Conservation (phyloP, 2,797 vertebrate species). For the Basileuterus tristriatus region DNA sequence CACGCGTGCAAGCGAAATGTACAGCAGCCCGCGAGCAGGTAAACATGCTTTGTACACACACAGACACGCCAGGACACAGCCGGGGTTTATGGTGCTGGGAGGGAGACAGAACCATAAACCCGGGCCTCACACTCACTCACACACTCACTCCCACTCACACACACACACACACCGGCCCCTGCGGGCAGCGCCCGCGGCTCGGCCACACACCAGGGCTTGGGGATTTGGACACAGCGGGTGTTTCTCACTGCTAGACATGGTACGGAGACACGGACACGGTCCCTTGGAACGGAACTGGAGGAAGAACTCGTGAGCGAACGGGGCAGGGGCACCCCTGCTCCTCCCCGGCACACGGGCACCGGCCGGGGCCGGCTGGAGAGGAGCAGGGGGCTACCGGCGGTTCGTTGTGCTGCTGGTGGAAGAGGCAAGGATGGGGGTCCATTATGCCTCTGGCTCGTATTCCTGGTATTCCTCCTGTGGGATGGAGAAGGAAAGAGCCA, state of each 20-base stretch:
- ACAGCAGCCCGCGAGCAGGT: slow-evolving; percentile 54
- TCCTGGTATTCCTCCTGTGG: slow-evolving; percentile 92
- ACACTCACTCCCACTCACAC: slow-evolving; percentile 73
- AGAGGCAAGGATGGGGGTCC: slow-evolving; percentile 74
- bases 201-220: background rate
- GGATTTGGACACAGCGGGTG: background rate
- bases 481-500: background rate
- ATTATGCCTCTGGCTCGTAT: slow-evolving; percentile 97
- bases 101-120: slow-evolving; percentile 68
- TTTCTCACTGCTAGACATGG: slow-evolving; percentile 81
- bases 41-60: slow-evolving; percentile 62
- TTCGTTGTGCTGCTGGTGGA: slow-evolving; percentile 94
- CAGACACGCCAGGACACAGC: background rate
- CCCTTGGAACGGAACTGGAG: slow-evolving; percentile 73
- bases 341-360: background rate
- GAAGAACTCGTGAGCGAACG: slow-evolving; percentile 73
- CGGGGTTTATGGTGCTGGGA: slow-evolving; percentile 48
- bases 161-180: slow-evolving; percentile 75
- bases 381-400: slow-evolving; percentile 68
- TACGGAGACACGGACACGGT: slow-evolving; percentile 83
- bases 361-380: background rate
- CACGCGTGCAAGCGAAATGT: slow-evolving; percentile 67
- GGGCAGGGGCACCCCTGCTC: slow-evolving; percentile 46
- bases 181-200: background rate
- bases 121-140: slow-evolving; percentile 75